A percentile compares a stretch with the other conserved stretches of the same genome.
Evolutionary conservation across 1,140 invertebrate genomes (phyloP).

Genomic region (Drosophila aff.): DNA sequence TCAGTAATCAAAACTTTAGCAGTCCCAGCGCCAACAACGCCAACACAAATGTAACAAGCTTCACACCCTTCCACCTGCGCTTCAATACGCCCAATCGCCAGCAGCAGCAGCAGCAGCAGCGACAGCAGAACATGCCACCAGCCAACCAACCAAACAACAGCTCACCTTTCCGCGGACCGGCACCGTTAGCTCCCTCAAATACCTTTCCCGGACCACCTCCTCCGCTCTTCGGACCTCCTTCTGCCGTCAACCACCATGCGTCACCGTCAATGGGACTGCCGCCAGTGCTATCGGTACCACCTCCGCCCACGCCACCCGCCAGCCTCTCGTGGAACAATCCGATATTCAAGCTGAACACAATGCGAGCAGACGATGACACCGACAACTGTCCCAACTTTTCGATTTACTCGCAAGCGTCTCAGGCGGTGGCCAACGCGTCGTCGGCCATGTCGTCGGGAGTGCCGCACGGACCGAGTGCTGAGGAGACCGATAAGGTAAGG

Average conservation of each 20-base stretch:
- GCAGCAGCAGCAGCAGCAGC: conserved; percentile 51
- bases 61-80: conserved; percentile 76
- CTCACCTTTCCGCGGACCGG: conserved; percentile 16
- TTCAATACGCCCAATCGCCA: conserved; percentile 71
- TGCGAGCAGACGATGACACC: conserved; percentile 86
- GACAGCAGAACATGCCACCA: conserved; percentile 34
- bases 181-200: conserved; percentile 17
- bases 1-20: conserved; percentile 52
- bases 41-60: conserved; percentile 39
- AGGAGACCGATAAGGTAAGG: conserved; percentile 67
- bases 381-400: conserved; percentile 93
- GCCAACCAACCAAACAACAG: conserved; percentile 12
- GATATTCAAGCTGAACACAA: conserved; percentile 66
- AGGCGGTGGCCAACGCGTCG: conserved; percentile 89
- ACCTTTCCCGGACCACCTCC: conserved; percentile 42
- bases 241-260: conserved; percentile 22
- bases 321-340: conserved; percentile 65
- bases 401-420: conserved; percentile 92
- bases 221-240: conserved; percentile 28
- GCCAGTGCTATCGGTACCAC: conserved; percentile 61
- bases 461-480: conserved; percentile 24
- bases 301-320: conserved; percentile 74
- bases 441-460: conserved; percentile 76
- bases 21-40: conserved; percentile 44
- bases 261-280: conserved; percentile 31